These are phyloP conservation scores for Belonocnema kinseyi DNA, from an alignment of 1,140 invertebrate species.

Conservation along the genomic window DNA sequence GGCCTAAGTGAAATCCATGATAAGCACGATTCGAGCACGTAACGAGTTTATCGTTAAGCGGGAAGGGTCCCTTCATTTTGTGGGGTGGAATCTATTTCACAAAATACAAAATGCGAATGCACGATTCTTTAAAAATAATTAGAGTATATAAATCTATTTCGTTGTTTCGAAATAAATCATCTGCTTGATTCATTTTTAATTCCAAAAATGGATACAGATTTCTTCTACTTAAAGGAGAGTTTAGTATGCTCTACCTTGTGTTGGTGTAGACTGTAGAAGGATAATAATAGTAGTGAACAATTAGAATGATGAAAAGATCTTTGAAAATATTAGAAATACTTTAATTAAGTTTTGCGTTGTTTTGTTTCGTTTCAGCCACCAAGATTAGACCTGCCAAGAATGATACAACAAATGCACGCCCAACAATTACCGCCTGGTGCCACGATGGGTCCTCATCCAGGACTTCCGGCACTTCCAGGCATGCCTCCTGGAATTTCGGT, in stretches of 20 bases:
- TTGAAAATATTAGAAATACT: neutral
- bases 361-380: conserved; percentile 78
- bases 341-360: conserved; percentile 14
- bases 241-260: neutral
- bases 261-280: too few relatives aligned
- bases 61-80: conserved; percentile 39
- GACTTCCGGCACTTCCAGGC: conserved; percentile 70
- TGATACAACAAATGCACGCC: conserved; percentile 94
- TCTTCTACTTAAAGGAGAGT: conserved; percentile 6
- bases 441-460: conserved; percentile 79
- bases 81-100: conserved; percentile 51
- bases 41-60: conserved; percentile 70
- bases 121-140: conserved; percentile 32
- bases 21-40: conserved; percentile 70
- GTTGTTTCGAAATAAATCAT: too few relatives aligned
- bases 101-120: conserved; percentile 41
- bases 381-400: conserved; percentile 83
- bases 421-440: conserved; percentile 89
- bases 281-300: too few relatives aligned
- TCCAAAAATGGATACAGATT: too few relatives aligned
- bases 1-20: conserved; percentile 73
- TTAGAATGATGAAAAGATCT: too few relatives aligned
- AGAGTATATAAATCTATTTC: neutral
- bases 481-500: conserved; percentile 72
- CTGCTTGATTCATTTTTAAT: too few relatives aligned